These are phyloP conservation scores for Halichoeres trimaculatus DNA, from an alignment of 2,113 vertebrate genomes.

Conservation along the genomic window DNA sequence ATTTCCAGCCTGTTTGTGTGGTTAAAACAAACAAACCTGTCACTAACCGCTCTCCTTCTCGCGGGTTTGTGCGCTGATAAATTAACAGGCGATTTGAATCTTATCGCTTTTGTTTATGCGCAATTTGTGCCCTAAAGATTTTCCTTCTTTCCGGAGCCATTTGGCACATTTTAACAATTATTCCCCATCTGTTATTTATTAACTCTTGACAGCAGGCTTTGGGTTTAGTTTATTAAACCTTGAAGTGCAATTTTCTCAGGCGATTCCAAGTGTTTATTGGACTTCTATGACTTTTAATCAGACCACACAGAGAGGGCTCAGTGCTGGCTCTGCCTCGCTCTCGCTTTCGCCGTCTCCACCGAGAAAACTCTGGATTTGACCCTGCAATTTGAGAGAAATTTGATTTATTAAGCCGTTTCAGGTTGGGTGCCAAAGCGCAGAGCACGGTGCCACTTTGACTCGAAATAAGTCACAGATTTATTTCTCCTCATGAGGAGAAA, in stretches of 20 bases:
- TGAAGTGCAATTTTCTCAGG: slow-evolving; percentile 26
- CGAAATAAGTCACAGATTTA: background rate
- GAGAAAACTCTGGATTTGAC: slow-evolving; percentile 6
- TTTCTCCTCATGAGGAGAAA: slow-evolving; percentile 4
- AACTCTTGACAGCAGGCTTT: slow-evolving; percentile 15
- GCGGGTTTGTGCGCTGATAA: slow-evolving; percentile 46
- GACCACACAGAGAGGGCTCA: slow-evolving; percentile 41
- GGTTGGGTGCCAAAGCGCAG: slow-evolving; percentile 9
- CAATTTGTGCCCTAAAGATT: slow-evolving; percentile 57
- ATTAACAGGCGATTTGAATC: slow-evolving; percentile 29
- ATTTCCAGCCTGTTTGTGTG: slow-evolving; percentile 7
- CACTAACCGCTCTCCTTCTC: slow-evolving; percentile 27
- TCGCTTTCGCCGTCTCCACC: background rate
- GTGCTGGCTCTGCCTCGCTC: background rate
- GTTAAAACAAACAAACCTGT: slow-evolving; percentile 20
- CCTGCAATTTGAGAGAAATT: slow-evolving; percentile 28
- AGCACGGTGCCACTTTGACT: slow-evolving; percentile 3
- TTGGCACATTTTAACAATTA: slow-evolving; percentile 49
- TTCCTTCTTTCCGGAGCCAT: slow-evolving; percentile 18
- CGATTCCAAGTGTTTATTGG: slow-evolving; percentile 47
- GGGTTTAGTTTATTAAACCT: slow-evolving; percentile 49
- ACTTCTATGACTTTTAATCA: slow-evolving; percentile 56
- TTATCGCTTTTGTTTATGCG: slow-evolving; percentile 66
- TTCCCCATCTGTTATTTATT: slow-evolving; percentile 45
- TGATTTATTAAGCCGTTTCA: slow-evolving; percentile 37